These are phyloP conservation scores for Myopa testacea DNA, from an alignment of 2,888 invertebrate species.

Conservation along the genomic window DNA sequence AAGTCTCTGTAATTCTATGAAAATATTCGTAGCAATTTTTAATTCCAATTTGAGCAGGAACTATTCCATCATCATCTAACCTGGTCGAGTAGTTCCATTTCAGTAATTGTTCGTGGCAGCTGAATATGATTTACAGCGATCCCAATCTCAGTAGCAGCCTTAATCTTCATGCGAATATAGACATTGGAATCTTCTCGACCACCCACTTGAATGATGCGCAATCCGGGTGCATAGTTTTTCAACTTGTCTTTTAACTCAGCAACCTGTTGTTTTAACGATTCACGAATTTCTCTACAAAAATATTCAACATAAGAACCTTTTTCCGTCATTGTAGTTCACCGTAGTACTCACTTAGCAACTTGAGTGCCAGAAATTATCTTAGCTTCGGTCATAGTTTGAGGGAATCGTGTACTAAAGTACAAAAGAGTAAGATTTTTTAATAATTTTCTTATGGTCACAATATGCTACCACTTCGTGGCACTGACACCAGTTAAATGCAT, in stretches of 20 bases:
- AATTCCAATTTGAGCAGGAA: no score
- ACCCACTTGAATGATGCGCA: constrained; percentile 97
- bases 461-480: constrained; percentile 16
- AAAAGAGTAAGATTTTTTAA: constrained; percentile 34
- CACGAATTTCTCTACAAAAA: constrained; percentile 75
- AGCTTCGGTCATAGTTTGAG: constrained; percentile 62
- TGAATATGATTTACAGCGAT: constrained; percentile 84
- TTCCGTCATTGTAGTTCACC: not conserved
- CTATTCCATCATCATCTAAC: constrained; percentile 49
- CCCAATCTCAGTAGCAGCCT: constrained; percentile 91
- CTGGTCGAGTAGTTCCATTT: constrained; percentile 72
- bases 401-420: constrained; percentile 41
- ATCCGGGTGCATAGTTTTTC: constrained; percentile 77
- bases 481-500: constrained; percentile 33
- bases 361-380: constrained; percentile 76
- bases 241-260: constrained; percentile 71
- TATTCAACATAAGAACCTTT: constrained; percentile 43
- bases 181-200: constrained; percentile 97
- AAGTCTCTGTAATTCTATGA: no score
- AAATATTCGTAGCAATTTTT: no score
- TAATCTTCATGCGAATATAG: constrained; percentile 96
- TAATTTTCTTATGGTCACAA: constrained; percentile 12
- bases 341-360: constrained; percentile 75
- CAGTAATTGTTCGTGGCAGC: constrained; percentile 83
- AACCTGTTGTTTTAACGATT: constrained; percentile 77